phyloP scores from a whole-genome alignment of 2,113 vertebrate genomes.

The Rostratula benghalensis region DNA sequence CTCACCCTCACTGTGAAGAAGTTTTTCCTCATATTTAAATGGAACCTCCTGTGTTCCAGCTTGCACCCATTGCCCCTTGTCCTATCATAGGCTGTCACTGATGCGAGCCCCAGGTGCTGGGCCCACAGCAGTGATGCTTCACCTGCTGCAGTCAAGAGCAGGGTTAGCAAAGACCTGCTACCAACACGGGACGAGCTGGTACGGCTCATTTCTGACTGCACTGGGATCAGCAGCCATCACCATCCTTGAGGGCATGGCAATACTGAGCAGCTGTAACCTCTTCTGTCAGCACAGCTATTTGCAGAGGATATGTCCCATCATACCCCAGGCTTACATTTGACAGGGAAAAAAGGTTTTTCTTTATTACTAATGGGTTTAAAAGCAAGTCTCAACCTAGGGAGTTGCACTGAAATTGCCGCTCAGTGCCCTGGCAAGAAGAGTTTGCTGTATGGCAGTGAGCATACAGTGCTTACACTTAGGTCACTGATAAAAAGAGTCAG shows the following conservation, averaged over 20 bases:
- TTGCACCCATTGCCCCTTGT: no score
- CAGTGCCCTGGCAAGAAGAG: neutral
- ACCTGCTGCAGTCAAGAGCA: neutral
- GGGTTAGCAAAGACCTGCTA: neutral
- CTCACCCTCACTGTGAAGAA: no score
- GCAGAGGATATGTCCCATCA: neutral
- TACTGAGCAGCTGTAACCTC: neutral
- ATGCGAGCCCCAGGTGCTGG: accelerated
- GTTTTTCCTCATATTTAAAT: no score
- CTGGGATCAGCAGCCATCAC: neutral
- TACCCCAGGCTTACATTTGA: neutral
- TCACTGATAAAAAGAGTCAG: slow-evolving; percentile 9
- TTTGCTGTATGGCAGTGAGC: neutral
- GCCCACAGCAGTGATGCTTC: neutral
- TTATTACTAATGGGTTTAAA: slow-evolving; percentile 30
- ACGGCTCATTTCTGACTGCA: accelerated
- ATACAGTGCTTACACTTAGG: neutral
- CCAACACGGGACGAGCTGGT: accelerated
- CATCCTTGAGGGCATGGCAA: accelerated
- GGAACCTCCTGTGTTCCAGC: no score
- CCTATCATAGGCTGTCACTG: no score
- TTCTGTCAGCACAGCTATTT: neutral
- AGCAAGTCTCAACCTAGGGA: neutral
- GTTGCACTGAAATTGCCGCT: neutral
- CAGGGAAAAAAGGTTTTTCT: slow-evolving; percentile 39